Evolutionary conservation across 1,140 invertebrate species (phyloP).

Genomic region (Atta texana): DNA sequence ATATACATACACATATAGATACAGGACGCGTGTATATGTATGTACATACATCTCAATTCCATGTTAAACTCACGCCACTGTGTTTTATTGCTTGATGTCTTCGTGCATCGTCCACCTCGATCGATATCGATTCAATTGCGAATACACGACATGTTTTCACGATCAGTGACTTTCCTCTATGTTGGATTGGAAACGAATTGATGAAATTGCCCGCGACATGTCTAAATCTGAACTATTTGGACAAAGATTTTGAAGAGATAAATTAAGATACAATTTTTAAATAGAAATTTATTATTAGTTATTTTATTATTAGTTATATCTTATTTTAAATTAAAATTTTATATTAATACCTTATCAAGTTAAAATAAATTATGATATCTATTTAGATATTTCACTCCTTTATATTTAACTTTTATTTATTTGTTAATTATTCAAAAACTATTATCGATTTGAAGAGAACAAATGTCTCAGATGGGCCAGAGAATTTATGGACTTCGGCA

Average conservation of each 20-base stretch:
- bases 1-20: no score
- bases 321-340: neutral
- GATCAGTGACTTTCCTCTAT: slow-evolving; percentile 54
- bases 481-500: neutral
- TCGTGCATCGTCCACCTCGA: slow-evolving; percentile 39
- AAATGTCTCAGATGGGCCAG: neutral
- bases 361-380: neutral
- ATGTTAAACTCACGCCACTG: slow-evolving; percentile 10
- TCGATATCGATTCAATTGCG: slow-evolving; percentile 69
- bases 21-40: no score
- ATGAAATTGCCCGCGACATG: slow-evolving; percentile 22
- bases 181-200: slow-evolving; percentile 58
- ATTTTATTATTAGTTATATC: neutral
- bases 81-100: slow-evolving; percentile 51
- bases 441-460: neutral
- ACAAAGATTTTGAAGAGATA: neutral
- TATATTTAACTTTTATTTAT: neutral
- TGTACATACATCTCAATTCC: slow-evolving; percentile 65
- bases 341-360: neutral
- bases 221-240: neutral
- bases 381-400: neutral
- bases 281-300: neutral
- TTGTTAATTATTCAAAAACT: neutral
- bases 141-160: slow-evolving; percentile 42
- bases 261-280: neutral